These are phyloP conservation scores for Cyphomyrus discorhynchus DNA, from an alignment of 2,113 vertebrate genomes.

Conservation along the genomic window DNA sequence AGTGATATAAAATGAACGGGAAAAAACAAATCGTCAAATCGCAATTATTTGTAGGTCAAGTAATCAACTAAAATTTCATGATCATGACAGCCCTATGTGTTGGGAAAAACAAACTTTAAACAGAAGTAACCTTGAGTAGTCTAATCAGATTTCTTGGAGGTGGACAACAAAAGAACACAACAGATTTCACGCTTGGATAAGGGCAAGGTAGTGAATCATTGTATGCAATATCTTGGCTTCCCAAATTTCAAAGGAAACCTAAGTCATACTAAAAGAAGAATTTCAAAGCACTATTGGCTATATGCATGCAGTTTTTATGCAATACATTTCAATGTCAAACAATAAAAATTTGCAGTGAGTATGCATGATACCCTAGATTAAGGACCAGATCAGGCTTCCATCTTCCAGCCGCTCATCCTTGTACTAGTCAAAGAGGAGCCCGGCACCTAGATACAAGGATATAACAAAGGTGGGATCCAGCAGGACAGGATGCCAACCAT, in stretches of 20 bases:
- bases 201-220: not conserved
- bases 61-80: no score
- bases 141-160: not conserved
- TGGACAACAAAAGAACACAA: not conserved
- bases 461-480: not conserved
- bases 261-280: not conserved
- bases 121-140: not conserved
- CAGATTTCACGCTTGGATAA: not conserved
- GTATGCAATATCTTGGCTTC: not conserved
- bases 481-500: not conserved
- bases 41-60: no score
- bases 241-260: not conserved
- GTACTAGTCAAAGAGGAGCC: not conserved
- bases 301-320: not conserved
- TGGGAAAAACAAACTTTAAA: not conserved
- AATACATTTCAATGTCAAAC: not conserved
- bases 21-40: no score
- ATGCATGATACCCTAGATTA: not conserved
- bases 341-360: not conserved
- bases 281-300: not conserved
- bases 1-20: no score
- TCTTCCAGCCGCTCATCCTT: not conserved
- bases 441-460: not conserved
- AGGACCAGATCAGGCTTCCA: not conserved
- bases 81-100: no score